A percentile compares a stretch with the other conserved stretches of the same genome.
Conservation (phyloP, 2,888 invertebrate genomes). For the Xestia rhomboidea region DNA sequence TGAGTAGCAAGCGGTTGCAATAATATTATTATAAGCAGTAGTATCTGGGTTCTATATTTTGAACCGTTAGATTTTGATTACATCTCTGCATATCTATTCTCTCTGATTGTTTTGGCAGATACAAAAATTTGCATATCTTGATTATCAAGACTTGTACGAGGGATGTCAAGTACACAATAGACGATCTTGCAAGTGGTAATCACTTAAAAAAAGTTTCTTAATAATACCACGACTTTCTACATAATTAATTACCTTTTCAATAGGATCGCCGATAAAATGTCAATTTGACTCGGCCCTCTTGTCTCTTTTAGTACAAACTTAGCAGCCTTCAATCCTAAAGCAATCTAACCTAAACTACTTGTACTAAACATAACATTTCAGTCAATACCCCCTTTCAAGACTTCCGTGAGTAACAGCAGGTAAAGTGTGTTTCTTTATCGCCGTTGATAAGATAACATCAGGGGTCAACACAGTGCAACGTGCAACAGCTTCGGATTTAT, state of each 20-base stretch:
- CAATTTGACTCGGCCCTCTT: background rate
- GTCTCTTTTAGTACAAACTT: background rate
- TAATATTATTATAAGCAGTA: background rate
- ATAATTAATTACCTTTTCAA: no score
- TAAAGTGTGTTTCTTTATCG: constrained; percentile 75
- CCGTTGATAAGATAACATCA: constrained; percentile 77
- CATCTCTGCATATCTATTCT: background rate
- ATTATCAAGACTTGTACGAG: background rate
- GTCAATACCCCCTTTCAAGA: constrained; percentile 61
- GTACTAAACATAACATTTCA: constrained; percentile 48
- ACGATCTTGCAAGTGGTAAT: background rate
- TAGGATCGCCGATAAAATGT: background rate
- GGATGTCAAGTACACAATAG: background rate
- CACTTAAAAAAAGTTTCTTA: background rate
- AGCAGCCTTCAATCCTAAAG: background rate
- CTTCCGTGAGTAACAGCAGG: constrained; percentile 67
- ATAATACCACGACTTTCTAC: background rate
- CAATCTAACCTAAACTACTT: constrained; percentile 28
- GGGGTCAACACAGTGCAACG: constrained; percentile 72
- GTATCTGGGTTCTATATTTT: background rate
- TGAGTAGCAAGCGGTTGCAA: background rate
- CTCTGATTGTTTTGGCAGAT: background rate
- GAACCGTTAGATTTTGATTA: background rate
- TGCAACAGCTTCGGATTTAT: constrained; percentile 62
- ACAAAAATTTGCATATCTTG: background rate